Percentiles rank a stretch among this genome's conserved stretches.
These are phyloP conservation scores for Electrona antarctica DNA, from an alignment of 2,113 vertebrate genomes.

Conservation along the genomic window DNA sequence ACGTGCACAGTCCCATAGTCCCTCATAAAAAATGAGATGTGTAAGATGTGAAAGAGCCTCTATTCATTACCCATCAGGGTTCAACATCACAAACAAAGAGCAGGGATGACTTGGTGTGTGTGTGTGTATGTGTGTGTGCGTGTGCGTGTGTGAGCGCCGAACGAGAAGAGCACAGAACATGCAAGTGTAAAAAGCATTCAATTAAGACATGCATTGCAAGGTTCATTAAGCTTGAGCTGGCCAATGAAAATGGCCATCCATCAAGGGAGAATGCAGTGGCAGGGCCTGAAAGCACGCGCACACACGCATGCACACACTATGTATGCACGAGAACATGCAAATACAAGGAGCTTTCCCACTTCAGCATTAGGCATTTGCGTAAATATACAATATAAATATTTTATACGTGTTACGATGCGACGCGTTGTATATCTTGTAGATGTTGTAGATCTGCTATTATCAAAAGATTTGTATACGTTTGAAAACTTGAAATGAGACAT, in stretches of 20 bases:
- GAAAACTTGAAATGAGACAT: too few species aligned
- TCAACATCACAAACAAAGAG: conserved; percentile 45
- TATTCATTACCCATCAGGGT: conserved; percentile 60
- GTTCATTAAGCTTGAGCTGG: conserved; percentile 77
- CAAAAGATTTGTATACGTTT: too few species aligned
- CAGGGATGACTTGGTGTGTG: not conserved
- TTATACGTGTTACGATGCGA: too few species aligned
- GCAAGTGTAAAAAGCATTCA: conserved; percentile 75
- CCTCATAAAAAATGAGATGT: conserved; percentile 37
- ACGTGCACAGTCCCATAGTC: conserved; percentile 21
- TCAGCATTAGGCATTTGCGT: too few species aligned
- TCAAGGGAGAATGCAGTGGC: conserved; percentile 63
- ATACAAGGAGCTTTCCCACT: not conserved
- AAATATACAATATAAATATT: too few species aligned
- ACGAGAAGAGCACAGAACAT: conserved; percentile 47
- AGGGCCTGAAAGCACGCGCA: conserved; percentile 13
- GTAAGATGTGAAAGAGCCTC: conserved; percentile 40
- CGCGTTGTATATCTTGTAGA: too few species aligned
- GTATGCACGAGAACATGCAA: not conserved
- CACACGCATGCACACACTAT: conserved; percentile 22
- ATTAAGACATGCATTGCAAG: conserved; percentile 76
- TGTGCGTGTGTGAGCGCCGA: too few species aligned
- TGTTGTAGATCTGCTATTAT: too few species aligned
- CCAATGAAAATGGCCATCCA: conserved; percentile 78
- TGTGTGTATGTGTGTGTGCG: too few species aligned